Evolutionary conservation across 1,140 invertebrate species (phyloP), one percentile per base, ranked within the genome.

Genomic region (Lucilia sericata): DNA sequence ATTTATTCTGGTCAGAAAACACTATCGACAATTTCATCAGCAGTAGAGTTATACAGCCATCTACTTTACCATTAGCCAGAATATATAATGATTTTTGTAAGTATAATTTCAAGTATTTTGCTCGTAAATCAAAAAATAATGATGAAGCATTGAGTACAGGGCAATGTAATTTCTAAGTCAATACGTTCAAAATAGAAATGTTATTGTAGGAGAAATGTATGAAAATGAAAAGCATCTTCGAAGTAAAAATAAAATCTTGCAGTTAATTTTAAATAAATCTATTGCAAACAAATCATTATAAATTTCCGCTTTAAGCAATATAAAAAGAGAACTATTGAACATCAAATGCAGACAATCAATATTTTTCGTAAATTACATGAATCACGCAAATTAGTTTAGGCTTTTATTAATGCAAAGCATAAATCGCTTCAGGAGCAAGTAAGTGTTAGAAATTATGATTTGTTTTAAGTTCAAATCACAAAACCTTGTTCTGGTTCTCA

Each of bases 121-220:
- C 19, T 80, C 76, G 47, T 80, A 80, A 80, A 80, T 80, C 76
- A 80, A 80, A 80, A 51, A 49, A 80, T 80, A 80, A 80, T 80
- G 76, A 80, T 80, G 47, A 80, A 42, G 47, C 49, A 80, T 80
- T 9, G 47, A 80, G 42, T 80, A 70, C 65, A 70, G 25, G 19
- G 19, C 65, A 70, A 70, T 70, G 65, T 19, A 70, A 70, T 70
- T 70, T 70, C 65, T 21, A 70, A 70, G 65, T 70, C 65, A 70
- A 70, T 70, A 70, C 9, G 19, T 60, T n/a, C 14, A 2, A n/a
- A 60, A 60, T 5, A n/a, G 14, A 60, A 60, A 60, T 60, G 17
- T 17, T 13, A 65, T 49, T 49, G 49, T 49, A 55, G 17, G 14
- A 17, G 5, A 55, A 55, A 55, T 55, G 10, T 14, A 55, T 4